Base-by-base conservation (phyloP, 1,140 invertebrate genomes). In the Temnothorax nylanderi region DNA sequence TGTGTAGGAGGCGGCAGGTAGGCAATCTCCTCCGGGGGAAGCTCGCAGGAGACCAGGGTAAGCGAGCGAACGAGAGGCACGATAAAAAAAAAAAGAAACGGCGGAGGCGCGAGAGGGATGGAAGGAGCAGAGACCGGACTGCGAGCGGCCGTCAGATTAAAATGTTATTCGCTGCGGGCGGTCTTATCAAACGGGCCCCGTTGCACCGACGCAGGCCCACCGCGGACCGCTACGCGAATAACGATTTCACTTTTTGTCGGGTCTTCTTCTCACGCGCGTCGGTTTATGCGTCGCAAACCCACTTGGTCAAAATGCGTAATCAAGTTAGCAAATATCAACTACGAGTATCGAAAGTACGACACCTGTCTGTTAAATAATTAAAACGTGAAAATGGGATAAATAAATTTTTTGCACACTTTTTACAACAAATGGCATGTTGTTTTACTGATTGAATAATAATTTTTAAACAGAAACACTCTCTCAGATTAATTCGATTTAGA, bases 81-180 rank as follows among this genome's bases (percentile, higher is more conserved):
- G 58, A 54, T 60, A 54, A 74, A 60, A 49, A 44, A 21, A 21
- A 60, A 47, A 18, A 54, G 4, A n/a, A n/a, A 54, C 51, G 51
- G 49, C 82, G 26, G 18, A 37, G 51, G 47, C 44, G 77, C 56
- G 67, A 86, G 81, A 76, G 64, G 21, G 65, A 84, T 21, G 21
- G 77, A 65, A 32, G 10, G 54, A 82, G 41, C 21, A 75, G 32
- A 37, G 75, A 71, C 37, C 67, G 84, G 69, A 81, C 60, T 41
- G 76, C 76, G 87, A 76, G 86, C 77, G 85, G 74, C 78, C 75
- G 90, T 81, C 81, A 85, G 90, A 92, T 92, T 91, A 92, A 92
- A 92, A 91, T 90, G 91, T 92, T 92, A 91, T 91, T 92, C 90
- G 81, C 91, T 58, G 85, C 88, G 87, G 90, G 90, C 89, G 90